Percentiles rank a stretch among this genome's conserved stretches.
These are phyloP conservation scores for Drosophila murphyi DNA, from an alignment of 1,140 invertebrate species.

Conservation along the genomic window DNA sequence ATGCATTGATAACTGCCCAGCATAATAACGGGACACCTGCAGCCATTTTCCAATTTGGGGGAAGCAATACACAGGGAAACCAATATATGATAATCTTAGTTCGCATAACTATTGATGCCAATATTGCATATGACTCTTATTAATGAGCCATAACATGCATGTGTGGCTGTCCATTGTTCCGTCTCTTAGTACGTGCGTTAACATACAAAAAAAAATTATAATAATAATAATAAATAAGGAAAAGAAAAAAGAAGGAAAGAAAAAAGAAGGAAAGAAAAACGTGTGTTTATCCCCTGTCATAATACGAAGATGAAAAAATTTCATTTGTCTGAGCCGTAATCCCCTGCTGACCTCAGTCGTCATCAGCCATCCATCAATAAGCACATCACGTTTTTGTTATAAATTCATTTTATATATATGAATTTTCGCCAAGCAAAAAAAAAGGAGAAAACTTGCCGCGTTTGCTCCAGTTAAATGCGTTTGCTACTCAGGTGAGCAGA, in stretches of 20 bases:
- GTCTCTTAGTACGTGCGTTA: conserved; percentile 1
- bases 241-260: neutral
- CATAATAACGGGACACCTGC: neutral
- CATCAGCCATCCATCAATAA: conserved; percentile 73
- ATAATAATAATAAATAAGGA: neutral
- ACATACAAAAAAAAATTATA: neutral
- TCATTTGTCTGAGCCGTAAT: conserved; percentile 31
- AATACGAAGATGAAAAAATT: conserved; percentile 25
- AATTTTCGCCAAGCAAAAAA: conserved; percentile 47
- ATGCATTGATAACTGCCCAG: conserved; percentile 42
- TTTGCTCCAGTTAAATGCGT: conserved; percentile 32
- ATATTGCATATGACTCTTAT: neutral
- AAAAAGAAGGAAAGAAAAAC: too few species aligned
- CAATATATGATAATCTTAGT: neutral
- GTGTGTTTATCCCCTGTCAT: conserved; percentile 9
- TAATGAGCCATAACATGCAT: neutral
- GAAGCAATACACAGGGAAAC: neutral
- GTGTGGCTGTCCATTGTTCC: neutral
- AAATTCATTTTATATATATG: conserved; percentile 80
- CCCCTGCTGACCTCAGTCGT: conserved; percentile 19
- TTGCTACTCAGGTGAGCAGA: conserved; percentile 22
- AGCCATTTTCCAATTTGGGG: too few species aligned
- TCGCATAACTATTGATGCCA: neutral
- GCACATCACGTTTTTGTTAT: conserved; percentile 79
- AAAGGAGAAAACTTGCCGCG: conserved; percentile 11